Evolutionary conservation across 1,140 invertebrate species (phyloP).

Genomic region (Drosophila murphyi): DNA sequence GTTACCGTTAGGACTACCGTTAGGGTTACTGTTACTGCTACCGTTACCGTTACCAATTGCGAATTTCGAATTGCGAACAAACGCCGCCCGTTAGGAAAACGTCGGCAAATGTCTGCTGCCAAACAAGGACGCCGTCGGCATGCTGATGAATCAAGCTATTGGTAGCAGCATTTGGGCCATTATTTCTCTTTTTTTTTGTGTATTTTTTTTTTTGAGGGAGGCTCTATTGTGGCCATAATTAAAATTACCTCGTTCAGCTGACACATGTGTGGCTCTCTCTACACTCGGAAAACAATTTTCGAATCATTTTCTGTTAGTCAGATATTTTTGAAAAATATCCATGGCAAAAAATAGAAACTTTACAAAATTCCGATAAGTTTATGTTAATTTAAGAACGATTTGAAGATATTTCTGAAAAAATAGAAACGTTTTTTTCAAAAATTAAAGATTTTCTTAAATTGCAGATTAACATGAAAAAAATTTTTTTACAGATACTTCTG

Average conservation of each 20-base stretch:
- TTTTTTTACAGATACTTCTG: too few species aligned
- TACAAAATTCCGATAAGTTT: too few species aligned
- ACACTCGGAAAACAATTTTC: background rate
- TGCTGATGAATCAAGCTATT: constrained; percentile 71
- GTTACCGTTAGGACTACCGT: background rate
- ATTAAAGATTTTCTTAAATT: too few species aligned
- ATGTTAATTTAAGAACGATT: too few species aligned
- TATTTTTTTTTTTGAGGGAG: constrained; percentile 11
- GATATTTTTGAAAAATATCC: too few species aligned
- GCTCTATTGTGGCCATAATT: constrained; percentile 76
- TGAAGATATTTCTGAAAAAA: too few species aligned
- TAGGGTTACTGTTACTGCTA: background rate
- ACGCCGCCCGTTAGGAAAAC: background rate
- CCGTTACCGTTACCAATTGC: constrained; percentile 7
- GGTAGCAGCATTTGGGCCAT: constrained; percentile 29
- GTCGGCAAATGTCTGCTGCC: constrained; percentile 7
- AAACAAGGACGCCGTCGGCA: constrained; percentile 45
- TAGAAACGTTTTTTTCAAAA: too few species aligned
- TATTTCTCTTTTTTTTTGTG: background rate
- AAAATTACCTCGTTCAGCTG: constrained; percentile 82
- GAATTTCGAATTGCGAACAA: background rate
- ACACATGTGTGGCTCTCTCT: constrained; percentile 30
- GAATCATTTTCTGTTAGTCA: too few species aligned
- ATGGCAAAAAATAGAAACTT: too few species aligned
- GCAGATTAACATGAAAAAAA: too few species aligned